Percentiles rank a stretch among this genome's conserved stretches.
Conservation (phyloP, 2,797 vertebrate genomes). For the Morus bassanus region DNA sequence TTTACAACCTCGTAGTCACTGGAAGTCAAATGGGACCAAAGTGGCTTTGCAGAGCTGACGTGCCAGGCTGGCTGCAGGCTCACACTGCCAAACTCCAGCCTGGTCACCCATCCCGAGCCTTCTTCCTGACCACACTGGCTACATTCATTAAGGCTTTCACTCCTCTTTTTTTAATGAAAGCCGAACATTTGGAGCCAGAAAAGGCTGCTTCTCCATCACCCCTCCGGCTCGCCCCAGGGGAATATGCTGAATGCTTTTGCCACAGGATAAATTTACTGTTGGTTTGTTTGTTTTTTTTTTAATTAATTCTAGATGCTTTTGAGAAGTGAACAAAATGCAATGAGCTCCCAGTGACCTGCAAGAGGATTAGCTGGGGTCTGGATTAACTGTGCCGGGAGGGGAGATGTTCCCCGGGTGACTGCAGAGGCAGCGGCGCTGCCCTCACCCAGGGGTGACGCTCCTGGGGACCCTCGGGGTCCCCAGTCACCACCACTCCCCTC, state of each 20-base stretch:
- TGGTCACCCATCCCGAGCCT: accelerated
- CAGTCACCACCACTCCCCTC: accelerated
- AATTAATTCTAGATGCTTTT: constrained; percentile 45
- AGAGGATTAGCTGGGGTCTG: constrained; percentile 56
- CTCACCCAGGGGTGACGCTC: neutral
- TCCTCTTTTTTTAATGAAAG: neutral
- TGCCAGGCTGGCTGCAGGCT: neutral
- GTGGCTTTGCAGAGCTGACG: neutral
- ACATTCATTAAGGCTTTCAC: neutral
- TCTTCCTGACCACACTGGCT: neutral
- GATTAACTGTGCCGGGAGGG: constrained; percentile 52
- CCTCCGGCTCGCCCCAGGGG: accelerated
- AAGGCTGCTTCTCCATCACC: neutral
- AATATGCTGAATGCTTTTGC: accelerated
- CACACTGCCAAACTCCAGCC: neutral
- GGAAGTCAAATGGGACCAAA: neutral
- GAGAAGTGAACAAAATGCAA: constrained; percentile 35
- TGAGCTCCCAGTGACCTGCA: constrained; percentile 47
- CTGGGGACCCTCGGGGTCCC: neutral
- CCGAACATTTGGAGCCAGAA: neutral
- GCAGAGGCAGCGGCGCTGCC: neutral
- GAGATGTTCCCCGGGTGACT: neutral
- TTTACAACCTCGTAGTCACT: neutral
- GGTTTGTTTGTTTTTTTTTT: neutral
- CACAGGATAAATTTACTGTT: neutral